A percentile compares a stretch with the other conserved stretches of the same genome.
These are phyloP conservation scores for Sceloporus undulatus DNA, from an alignment of 2,113 vertebrate species.

Conservation along the genomic window DNA sequence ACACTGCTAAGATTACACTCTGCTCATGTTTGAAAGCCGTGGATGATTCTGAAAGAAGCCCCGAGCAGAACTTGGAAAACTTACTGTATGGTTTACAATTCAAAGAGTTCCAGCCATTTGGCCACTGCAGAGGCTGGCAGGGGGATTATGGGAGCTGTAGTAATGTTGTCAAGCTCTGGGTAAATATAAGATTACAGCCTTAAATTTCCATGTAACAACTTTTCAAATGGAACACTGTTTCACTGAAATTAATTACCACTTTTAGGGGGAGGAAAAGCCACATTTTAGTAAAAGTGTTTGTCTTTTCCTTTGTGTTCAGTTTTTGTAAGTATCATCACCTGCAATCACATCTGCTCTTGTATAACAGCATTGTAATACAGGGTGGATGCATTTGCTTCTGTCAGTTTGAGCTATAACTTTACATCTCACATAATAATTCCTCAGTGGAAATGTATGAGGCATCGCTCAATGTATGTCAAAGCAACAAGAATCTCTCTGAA, in stretches of 20 bases:
- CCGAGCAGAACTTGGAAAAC: neutral
- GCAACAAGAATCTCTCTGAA: conserved; percentile 45
- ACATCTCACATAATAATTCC: conserved; percentile 17
- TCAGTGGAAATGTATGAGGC: conserved; percentile 36
- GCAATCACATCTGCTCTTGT: neutral
- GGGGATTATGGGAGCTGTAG: no score
- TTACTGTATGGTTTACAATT: neutral
- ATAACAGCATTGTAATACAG: conserved; percentile 13
- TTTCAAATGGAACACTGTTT: neutral
- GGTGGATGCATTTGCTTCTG: neutral
- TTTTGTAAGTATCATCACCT: neutral
- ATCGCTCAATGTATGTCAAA: conserved; percentile 49
- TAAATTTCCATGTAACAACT: neutral
- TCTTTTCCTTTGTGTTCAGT: conserved; percentile 11
- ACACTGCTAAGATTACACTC: no score
- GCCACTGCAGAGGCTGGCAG: neutral
- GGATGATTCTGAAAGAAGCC: no score
- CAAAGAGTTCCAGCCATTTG: neutral
- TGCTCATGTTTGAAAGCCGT: no score
- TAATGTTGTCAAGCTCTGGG: neutral
- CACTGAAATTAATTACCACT: neutral
- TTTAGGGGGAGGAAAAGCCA: neutral
- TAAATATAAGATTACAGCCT: neutral
- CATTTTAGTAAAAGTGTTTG: neutral
- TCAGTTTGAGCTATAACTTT: conserved; percentile 20